phyloP scores from a whole-genome alignment of 2,888 invertebrate species.

The Diogma glabrata region DNA sequence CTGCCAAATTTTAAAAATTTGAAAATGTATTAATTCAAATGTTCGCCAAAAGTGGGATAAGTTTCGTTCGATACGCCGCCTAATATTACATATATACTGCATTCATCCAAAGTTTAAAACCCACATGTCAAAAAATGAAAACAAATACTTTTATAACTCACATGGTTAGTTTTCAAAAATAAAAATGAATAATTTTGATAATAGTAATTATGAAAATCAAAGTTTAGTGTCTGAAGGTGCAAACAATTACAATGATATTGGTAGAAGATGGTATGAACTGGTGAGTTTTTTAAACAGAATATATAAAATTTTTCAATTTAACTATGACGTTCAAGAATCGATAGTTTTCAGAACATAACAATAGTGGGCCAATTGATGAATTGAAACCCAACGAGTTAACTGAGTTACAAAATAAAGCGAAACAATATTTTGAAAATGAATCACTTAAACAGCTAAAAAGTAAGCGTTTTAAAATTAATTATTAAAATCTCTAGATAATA shows the following conservation, averaged over 20 bases:
- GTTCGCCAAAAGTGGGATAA: too few relatives aligned
- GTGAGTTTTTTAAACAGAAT: slow-evolving; percentile 22
- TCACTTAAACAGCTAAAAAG: slow-evolving; percentile 27
- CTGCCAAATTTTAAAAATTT: too few relatives aligned
- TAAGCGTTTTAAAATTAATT: slow-evolving; percentile 18
- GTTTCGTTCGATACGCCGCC: too few relatives aligned
- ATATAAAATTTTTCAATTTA: not conserved
- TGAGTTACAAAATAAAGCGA: slow-evolving; percentile 30
- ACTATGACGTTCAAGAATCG: not conserved
- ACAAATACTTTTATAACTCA: too few relatives aligned
- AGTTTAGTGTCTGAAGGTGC: too few relatives aligned
- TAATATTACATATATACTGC: too few relatives aligned
- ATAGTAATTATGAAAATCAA: too few relatives aligned
- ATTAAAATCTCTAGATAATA: slow-evolving; percentile 1
- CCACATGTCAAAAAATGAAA: too few relatives aligned
- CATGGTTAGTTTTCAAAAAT: too few relatives aligned
- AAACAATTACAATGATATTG: slow-evolving; percentile 23
- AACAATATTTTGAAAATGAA: slow-evolving; percentile 29
- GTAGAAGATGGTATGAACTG: slow-evolving; percentile 32
- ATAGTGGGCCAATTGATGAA: slow-evolving; percentile 28
- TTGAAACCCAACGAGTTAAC: slow-evolving; percentile 33
- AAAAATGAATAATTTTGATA: too few relatives aligned
- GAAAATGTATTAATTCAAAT: too few relatives aligned
- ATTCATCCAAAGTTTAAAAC: too few relatives aligned
- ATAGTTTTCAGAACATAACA: slow-evolving; percentile 29